These are phyloP conservation scores for Microcebus griseorufus DNA, from an alignment of 2,113 vertebrate species.

Conservation along the genomic window DNA sequence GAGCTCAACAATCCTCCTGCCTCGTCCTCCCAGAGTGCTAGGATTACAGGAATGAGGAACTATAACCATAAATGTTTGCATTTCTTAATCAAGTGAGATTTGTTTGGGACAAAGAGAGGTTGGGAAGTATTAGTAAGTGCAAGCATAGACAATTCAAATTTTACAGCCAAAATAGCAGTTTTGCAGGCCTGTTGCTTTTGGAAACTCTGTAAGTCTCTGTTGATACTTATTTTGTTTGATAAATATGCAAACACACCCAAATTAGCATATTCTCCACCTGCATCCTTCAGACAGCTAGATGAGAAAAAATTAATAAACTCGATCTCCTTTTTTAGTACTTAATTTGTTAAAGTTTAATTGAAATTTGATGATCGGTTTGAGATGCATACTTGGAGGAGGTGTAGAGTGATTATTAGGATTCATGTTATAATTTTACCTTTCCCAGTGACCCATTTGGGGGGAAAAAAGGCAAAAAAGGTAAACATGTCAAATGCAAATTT, in stretches of 20 bases:
- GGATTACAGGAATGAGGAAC: no score
- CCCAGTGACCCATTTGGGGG: no score
- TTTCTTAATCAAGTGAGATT: slow-evolving; percentile 36
- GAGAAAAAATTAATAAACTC: not conserved
- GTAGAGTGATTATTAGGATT: not conserved
- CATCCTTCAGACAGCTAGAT: not conserved
- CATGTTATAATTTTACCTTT: not conserved
- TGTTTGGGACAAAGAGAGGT: not conserved
- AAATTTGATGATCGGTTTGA: not conserved
- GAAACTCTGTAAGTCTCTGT: not conserved
- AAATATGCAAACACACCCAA: not conserved
- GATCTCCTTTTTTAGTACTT: not conserved
- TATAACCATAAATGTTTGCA: not conserved
- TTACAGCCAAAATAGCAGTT: slow-evolving; percentile 50
- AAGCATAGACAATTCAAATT: slow-evolving; percentile 23
- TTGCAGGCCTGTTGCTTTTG: slow-evolving; percentile 33
- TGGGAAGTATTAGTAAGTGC: not conserved
- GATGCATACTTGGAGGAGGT: not conserved
- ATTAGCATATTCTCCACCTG: not conserved
- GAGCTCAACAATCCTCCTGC: no score
- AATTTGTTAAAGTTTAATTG: slow-evolving; percentile 39
- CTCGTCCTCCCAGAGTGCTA: no score
- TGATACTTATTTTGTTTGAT: not conserved
- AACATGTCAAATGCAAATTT: not conserved
- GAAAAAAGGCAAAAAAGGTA: no score